Evolutionary conservation across 2,113 vertebrate genomes (phyloP).

Genomic region (Aegypius monachus): DNA sequence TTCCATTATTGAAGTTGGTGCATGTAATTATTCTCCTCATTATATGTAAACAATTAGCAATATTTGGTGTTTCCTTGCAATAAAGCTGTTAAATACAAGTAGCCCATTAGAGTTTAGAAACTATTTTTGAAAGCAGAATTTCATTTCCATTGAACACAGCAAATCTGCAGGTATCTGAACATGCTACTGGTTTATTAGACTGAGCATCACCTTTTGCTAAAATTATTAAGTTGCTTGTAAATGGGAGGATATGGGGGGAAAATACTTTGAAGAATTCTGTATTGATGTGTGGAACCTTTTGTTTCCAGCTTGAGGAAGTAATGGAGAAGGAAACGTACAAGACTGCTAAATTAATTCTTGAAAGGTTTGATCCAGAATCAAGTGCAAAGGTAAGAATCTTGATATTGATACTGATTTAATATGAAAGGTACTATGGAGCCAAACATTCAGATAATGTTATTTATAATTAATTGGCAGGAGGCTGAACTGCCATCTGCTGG

Average conservation of each 20-base stretch:
- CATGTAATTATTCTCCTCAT: conserved; percentile 99
- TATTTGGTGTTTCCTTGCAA: conserved; percentile 87
- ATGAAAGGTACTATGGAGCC: neutral
- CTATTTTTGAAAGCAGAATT: conserved; percentile 58
- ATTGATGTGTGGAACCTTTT: conserved; percentile 40
- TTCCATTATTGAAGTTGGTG: conserved; percentile 99
- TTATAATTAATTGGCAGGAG: conserved; percentile 80
- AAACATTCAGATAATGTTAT: conserved; percentile 54
- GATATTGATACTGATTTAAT: conserved; percentile 40
- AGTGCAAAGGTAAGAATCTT: conserved; percentile 81
- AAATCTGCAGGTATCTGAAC: conserved; percentile 2
- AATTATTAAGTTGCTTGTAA: neutral
- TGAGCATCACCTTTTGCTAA: conserved; percentile 1
- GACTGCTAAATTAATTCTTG: conserved; percentile 95
- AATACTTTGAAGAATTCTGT: neutral
- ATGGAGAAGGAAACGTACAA: conserved; percentile 99
- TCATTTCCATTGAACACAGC: conserved; percentile 29
- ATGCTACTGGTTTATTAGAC: neutral
- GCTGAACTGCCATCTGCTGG: conserved; percentile 80
- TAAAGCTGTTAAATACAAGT: conserved; percentile 82
- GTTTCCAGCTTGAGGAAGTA: conserved; percentile 92
- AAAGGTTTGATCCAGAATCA: conserved; percentile 95
- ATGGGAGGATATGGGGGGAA: neutral
- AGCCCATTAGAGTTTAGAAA: conserved; percentile 68
- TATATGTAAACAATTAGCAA: conserved; percentile 96